Conservation (phyloP, 2,888 invertebrate species). For the Crepidodera aurea region DNA sequence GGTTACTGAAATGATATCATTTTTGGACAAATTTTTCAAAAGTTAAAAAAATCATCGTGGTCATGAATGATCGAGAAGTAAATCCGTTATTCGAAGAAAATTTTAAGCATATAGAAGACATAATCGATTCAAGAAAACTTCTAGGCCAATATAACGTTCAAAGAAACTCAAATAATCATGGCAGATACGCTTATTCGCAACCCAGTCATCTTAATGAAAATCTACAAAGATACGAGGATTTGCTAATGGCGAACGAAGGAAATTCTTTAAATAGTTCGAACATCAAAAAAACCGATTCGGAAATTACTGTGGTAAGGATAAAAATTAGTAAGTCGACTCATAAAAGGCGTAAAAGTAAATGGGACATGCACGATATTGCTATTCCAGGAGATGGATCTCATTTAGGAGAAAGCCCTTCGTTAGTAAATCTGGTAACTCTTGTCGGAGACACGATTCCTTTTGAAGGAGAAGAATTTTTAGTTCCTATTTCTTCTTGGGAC, state of each 20-base stretch:
- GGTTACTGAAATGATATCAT: background rate
- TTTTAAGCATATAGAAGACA: slow-evolving; percentile 57
- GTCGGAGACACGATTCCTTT: slow-evolving; percentile 56
- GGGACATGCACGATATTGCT: slow-evolving; percentile 62
- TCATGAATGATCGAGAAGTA: slow-evolving; percentile 43
- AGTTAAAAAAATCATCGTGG: slow-evolving; percentile 40
- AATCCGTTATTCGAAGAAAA: slow-evolving; percentile 36
- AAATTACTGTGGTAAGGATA: slow-evolving; percentile 67
- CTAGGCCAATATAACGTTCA: slow-evolving; percentile 56
- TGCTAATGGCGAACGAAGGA: slow-evolving; percentile 48
- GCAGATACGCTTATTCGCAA: slow-evolving; percentile 51
- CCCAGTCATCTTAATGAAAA: slow-evolving; percentile 26
- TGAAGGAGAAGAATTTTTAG: slow-evolving; percentile 62
- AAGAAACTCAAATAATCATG: slow-evolving; percentile 43
- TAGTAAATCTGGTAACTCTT: slow-evolving; percentile 68
- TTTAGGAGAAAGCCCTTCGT: slow-evolving; percentile 66
- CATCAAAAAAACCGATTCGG: slow-evolving; percentile 68
- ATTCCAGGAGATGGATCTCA: slow-evolving; percentile 68
- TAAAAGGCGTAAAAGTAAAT: slow-evolving; percentile 58
- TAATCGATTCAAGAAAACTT: slow-evolving; percentile 57
- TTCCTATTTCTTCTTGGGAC: slow-evolving; percentile 69
- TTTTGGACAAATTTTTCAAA: slow-evolving; percentile 35
- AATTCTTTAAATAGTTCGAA: slow-evolving; percentile 44
- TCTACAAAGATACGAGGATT: slow-evolving; percentile 41
- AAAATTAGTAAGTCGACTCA: slow-evolving; percentile 57